A percentile compares a stretch with the other conserved stretches of the same genome.
phyloP scores from a whole-genome alignment of 1,140 invertebrate species.

The Penaeus japonicus region DNA sequence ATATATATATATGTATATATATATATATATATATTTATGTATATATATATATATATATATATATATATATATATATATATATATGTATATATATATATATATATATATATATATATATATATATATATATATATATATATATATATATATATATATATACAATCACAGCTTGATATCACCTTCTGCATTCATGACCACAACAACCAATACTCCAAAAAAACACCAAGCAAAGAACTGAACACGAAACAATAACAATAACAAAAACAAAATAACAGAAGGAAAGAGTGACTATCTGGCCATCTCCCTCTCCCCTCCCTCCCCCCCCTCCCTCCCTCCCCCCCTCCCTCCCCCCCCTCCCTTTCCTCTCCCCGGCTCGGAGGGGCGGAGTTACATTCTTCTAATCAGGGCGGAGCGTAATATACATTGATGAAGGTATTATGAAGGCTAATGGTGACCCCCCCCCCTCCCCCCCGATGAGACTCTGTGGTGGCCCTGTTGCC shows the following conservation, averaged over 20 bases:
- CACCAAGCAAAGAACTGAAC: too few species aligned
- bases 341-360: background rate
- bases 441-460: slow-evolving; percentile 26
- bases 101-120: too few species aligned
- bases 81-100: too few species aligned
- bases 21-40: too few species aligned
- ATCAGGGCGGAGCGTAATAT: slow-evolving; percentile 45
- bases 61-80: too few species aligned
- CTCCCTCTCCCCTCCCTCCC: background rate
- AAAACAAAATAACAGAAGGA: background rate
- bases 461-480: background rate
- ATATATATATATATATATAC: too few species aligned
- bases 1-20: too few species aligned
- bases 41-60: too few species aligned
- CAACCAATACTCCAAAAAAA: too few species aligned
- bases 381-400: slow-evolving; percentile 1
- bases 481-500: background rate
- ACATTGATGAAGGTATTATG: slow-evolving; percentile 47
- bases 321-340: background rate
- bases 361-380: background rate
- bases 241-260: background rate
- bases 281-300: background rate
- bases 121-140: too few species aligned
- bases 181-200: too few species aligned
- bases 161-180: too few species aligned